A percentile compares a stretch with the other conserved stretches of the same genome.
Conservation (phyloP, 2,113 vertebrate genomes). For the Paraplagusia blochii region DNA sequence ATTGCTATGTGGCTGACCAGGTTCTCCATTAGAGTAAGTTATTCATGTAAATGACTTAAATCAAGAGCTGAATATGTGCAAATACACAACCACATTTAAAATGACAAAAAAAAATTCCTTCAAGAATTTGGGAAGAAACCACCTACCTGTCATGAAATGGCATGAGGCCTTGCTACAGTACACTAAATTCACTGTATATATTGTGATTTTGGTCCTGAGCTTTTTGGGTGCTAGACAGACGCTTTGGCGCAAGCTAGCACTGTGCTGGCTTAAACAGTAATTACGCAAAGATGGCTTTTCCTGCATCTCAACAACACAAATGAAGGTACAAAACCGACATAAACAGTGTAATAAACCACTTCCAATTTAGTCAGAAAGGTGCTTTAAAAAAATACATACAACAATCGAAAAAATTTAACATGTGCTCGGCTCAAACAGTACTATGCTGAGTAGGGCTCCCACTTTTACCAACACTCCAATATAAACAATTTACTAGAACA, state of each 20-base stretch:
- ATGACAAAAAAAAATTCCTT: neutral
- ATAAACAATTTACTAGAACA: no score
- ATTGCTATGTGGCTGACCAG: no score
- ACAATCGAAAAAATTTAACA: slow-evolving; percentile 6
- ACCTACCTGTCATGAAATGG: slow-evolving; percentile 11
- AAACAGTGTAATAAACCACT: slow-evolving; percentile 26
- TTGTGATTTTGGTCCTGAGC: slow-evolving; percentile 61
- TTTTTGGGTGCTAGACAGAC: slow-evolving; percentile 27
- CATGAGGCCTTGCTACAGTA: slow-evolving; percentile 7
- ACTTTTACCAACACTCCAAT: no score
- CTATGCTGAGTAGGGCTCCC: slow-evolving; percentile 23
- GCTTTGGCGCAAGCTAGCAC: slow-evolving; percentile 27
- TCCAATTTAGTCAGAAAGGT: neutral
- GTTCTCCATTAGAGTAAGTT: no score
- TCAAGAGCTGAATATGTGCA: no score
- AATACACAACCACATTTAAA: no score
- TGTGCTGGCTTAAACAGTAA: slow-evolving; percentile 25
- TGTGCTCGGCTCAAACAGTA: slow-evolving; percentile 63
- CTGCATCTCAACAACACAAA: slow-evolving; percentile 43
- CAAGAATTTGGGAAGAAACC: neutral
- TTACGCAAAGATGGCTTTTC: slow-evolving; percentile 50
- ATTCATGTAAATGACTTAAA: no score
- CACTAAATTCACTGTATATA: slow-evolving; percentile 18
- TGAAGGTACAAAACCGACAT: slow-evolving; percentile 15
- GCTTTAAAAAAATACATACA: neutral